Conservation (phyloP, 2,888 invertebrate genomes). For the Tetheella fluctuosa region DNA sequence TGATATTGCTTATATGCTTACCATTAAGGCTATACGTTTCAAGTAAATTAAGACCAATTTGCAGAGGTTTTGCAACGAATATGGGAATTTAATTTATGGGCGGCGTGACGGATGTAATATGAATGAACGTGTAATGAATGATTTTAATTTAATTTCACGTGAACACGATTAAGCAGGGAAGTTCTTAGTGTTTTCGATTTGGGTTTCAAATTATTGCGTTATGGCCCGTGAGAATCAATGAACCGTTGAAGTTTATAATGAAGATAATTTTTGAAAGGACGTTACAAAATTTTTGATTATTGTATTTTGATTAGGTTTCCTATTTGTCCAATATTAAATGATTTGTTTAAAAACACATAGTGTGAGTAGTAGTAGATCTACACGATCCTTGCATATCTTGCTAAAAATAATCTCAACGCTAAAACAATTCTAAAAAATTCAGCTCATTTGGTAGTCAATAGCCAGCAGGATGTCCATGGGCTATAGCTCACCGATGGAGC, state of each 20-base stretch:
- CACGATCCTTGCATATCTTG: too few species aligned
- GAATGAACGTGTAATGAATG: conserved; percentile 68
- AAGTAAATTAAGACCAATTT: conserved; percentile 80
- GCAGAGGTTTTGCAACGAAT: conserved; percentile 73
- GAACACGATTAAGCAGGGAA: conserved; percentile 32
- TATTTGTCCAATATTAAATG: too few species aligned
- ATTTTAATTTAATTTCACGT: conserved; percentile 64
- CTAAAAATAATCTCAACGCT: background rate
- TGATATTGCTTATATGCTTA: conserved; percentile 77
- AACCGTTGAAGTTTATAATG: conserved; percentile 11
- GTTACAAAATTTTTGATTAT: background rate
- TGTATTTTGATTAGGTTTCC: too few species aligned
- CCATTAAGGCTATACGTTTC: conserved; percentile 76
- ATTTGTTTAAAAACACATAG: too few species aligned
- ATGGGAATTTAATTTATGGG: conserved; percentile 76
- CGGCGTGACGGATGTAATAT: conserved; percentile 71
- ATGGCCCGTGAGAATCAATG: conserved; percentile 19
- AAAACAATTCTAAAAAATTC: background rate
- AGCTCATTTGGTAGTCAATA: conserved; percentile 8
- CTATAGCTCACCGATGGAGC: conserved; percentile 42
- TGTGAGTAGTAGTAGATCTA: too few species aligned
- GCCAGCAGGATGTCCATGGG: conserved; percentile 11
- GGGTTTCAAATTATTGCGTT: background rate
- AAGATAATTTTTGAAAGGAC: background rate
- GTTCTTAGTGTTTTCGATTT: conserved; percentile 23